Evolutionary conservation across 2,113 vertebrate species (phyloP), one percentile per base, ranked within the genome.

Genomic region (Typhlomys cinereus): DNA sequence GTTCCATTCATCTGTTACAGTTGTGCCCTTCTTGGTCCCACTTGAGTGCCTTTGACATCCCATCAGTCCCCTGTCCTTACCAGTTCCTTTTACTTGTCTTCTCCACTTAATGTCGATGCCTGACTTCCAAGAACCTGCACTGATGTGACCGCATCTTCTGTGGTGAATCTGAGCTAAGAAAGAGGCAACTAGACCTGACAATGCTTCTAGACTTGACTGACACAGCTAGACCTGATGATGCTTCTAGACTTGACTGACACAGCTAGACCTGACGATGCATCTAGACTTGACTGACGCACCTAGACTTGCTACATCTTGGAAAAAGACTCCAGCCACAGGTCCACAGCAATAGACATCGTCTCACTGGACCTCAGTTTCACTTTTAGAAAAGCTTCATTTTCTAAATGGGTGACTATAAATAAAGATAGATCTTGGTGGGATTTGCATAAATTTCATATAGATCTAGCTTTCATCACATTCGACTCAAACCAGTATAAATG

Each of bases 381-480:
- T 79, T 23, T 34, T 79, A 4, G 74, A 78, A 82, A 41, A 90
- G 39, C 62, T 73, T 20, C 48, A 1, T 73, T 94, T 92, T 88
- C 57, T 66, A 75, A 81, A 73, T 54, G 31, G 39, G 85, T 70
- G 81, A 39, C 13, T 94, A 57, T 89, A 69, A 92, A 57, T 62
- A 91, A 29, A 62, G 46, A 67, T 57, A 39, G 50, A 39, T 31
- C 39, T 23, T 14, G 36, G 27, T 70, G 46, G 20, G 75, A 82
- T 74, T 85, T 73, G n/a, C 57, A 69, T 48, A 82, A 67, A 86
- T 79, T 39, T 34, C 74, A 54, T 66, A 48, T 8, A 78, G 57
- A 74, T 79, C 71, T 82, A 69, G 17, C 1, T 71, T 88, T 91
- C 88, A 91, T 78, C 78, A 41, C 48, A 44, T 13, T 73, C 70